Conservation (phyloP, 2,797 vertebrate genomes). For the Danio choprae region DNA sequence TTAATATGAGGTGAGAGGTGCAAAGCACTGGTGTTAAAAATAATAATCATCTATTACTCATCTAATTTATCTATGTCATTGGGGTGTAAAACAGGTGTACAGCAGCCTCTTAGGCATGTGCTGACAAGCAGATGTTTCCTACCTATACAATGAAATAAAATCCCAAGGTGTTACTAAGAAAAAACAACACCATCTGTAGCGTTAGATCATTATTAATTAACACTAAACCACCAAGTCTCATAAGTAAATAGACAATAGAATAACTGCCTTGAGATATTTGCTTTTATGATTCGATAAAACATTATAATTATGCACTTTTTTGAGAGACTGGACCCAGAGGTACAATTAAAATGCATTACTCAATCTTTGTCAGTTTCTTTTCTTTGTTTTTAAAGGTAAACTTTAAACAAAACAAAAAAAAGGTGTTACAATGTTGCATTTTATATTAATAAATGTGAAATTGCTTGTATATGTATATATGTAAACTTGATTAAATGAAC, state of each 20-base stretch:
- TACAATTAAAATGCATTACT: background rate
- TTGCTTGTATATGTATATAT: too few relatives aligned
- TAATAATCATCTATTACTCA: constrained; percentile 51
- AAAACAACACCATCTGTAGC: constrained; percentile 30
- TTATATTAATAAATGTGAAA: too few relatives aligned
- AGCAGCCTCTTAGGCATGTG: constrained; percentile 66
- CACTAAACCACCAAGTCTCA: background rate
- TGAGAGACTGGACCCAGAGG: background rate
- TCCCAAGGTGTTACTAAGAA: constrained; percentile 56
- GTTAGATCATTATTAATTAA: constrained; percentile 71
- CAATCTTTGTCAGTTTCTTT: background rate
- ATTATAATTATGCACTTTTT: constrained; percentile 16
- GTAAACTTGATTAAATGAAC: too few relatives aligned
- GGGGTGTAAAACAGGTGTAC: constrained; percentile 49
- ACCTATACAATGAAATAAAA: constrained; percentile 66
- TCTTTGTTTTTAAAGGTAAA: background rate
- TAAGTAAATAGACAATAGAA: background rate
- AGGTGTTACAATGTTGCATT: too few relatives aligned
- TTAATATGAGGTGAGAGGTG: constrained; percentile 61
- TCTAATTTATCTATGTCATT: constrained; percentile 67
- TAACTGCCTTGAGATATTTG: constrained; percentile 9
- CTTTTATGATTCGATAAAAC: background rate
- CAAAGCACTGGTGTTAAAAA: constrained; percentile 53
- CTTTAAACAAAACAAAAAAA: background rate
- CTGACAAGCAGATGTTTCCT: constrained; percentile 75